These are phyloP conservation scores for Onychostruthus taczanowskii DNA, from an alignment of 2,113 vertebrate genomes.

Conservation along the genomic window DNA sequence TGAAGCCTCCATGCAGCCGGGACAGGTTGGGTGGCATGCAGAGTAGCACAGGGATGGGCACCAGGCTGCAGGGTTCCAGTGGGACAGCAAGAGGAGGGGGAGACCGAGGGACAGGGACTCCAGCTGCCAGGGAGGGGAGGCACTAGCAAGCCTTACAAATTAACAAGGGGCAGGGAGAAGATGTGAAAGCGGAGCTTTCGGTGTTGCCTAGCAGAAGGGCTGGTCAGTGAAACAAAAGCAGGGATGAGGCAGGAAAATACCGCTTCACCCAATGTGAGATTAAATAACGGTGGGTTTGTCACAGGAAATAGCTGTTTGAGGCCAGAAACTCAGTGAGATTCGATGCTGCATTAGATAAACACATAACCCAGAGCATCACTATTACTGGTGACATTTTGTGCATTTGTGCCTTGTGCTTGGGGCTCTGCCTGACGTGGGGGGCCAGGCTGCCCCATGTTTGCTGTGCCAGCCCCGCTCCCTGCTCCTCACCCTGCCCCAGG, in stretches of 20 bases:
- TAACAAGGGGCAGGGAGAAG: background rate
- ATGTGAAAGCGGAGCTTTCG: background rate
- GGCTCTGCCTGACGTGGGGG: background rate
- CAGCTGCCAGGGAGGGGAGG: background rate
- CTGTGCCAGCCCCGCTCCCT: background rate
- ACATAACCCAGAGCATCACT: background rate
- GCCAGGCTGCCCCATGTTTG: fast-evolving
- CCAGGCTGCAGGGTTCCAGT: background rate
- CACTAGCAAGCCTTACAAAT: background rate
- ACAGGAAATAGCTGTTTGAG: background rate
- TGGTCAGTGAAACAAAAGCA: background rate
- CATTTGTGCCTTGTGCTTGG: background rate
- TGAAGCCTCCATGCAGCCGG: fast-evolving
- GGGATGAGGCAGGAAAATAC: background rate
- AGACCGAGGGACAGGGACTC: fast-evolving
- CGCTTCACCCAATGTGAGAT: background rate
- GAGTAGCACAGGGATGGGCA: fast-evolving
- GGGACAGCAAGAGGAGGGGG: fast-evolving
- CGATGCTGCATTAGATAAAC: background rate
- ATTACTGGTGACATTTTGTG: background rate
- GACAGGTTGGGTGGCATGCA: fast-evolving
- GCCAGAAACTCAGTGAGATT: background rate
- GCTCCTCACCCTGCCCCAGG: background rate
- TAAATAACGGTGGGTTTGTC: background rate
- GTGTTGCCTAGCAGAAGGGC: background rate